Base-by-base conservation (phyloP, 2,113 vertebrate genomes). In the Sylvietta virens region DNA sequence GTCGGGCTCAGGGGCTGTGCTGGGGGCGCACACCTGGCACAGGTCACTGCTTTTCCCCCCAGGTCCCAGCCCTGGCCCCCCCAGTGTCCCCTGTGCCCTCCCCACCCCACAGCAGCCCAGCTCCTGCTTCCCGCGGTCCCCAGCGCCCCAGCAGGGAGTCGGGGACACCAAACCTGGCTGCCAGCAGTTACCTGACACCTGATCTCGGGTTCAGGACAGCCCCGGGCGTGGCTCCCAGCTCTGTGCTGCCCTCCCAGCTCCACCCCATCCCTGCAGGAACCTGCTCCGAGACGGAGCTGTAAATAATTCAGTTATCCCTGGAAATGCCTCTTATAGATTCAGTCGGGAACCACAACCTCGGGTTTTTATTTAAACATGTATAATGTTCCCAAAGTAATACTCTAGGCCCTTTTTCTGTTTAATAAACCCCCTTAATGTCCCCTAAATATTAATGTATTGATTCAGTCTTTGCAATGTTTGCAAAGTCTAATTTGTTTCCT, bases 381-480 rank as follows among this genome's bases (percentile, higher is more conserved):
- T 96, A 95, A 89, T 93, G 90, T 93, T 97, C 96, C 87, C 94
- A 74, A 94, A 96, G 85, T 83, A 96, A 91, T 76, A 92, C 92
- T 95, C 96, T 35, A 82, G 95, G 77, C 98, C 70, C 91, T 95
- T 97, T 94, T 90, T 71, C 77, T 96, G 72, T 95, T 96, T 97
- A 97, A 97, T 97, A 97, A 97, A 95, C 95, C 87, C 96, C 95
- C 96, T 96, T 97, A 96, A 97, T 91, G 76, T 88, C 77, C 95
- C 96, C 97, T 97, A 96, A 97, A 95, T 98, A 98, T 98, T 98
- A 98, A 98, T 97, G 96, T 97, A 97, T 97, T 97, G 94, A 97
- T 97, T 97, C 69, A 95, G 93, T 92, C 94, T 97, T 96, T 53
- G 88, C 92, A 77, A 95, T 97, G 87, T 97, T 97, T 98, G 95